These are phyloP conservation scores for Strigamia transsilvanica DNA, from an alignment of 2,888 invertebrate species.

Conservation along the genomic window DNA sequence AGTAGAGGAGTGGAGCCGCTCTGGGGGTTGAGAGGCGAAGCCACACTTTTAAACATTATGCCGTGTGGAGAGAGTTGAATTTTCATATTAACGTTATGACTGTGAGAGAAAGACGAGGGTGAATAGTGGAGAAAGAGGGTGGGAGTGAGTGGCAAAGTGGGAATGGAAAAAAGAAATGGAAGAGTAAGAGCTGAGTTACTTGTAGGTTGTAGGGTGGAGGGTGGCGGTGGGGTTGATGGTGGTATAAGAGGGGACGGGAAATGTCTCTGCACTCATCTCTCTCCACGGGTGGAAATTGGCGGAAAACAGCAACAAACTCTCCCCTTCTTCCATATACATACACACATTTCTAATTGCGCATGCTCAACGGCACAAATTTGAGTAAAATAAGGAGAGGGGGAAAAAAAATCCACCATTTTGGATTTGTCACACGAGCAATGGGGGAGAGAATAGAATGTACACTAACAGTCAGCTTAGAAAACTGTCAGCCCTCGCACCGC, in stretches of 20 bases:
- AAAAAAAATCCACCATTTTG: constrained; percentile 34
- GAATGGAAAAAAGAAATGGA: constrained; percentile 46
- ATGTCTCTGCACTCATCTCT: constrained; percentile 49
- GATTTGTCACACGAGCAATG: constrained; percentile 36
- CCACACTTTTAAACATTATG: constrained; percentile 49
- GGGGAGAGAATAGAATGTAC: constrained; percentile 26
- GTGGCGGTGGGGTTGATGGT: not conserved
- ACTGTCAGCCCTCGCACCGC: constrained; percentile 48
- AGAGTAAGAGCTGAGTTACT: constrained; percentile 35
- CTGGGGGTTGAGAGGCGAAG: constrained; percentile 49
- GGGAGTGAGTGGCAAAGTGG: constrained; percentile 26
- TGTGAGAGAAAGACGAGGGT: constrained; percentile 38
- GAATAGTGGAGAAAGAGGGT: constrained; percentile 17
- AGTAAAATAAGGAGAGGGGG: not conserved
- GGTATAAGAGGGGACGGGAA: constrained; percentile 43
- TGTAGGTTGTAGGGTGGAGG: not conserved
- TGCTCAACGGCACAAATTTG: constrained; percentile 35
- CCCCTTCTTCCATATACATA: constrained; percentile 20
- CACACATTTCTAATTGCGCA: constrained; percentile 32
- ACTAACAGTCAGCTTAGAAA: constrained; percentile 51
- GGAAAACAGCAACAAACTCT: constrained; percentile 43
- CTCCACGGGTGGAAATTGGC: constrained; percentile 47
- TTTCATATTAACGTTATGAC: constrained; percentile 48
- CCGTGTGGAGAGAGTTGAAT: constrained; percentile 46
- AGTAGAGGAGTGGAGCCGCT: not conserved